These are phyloP conservation scores for Brachyptera putata DNA, from an alignment of 2,888 invertebrate genomes.

Conservation along the genomic window DNA sequence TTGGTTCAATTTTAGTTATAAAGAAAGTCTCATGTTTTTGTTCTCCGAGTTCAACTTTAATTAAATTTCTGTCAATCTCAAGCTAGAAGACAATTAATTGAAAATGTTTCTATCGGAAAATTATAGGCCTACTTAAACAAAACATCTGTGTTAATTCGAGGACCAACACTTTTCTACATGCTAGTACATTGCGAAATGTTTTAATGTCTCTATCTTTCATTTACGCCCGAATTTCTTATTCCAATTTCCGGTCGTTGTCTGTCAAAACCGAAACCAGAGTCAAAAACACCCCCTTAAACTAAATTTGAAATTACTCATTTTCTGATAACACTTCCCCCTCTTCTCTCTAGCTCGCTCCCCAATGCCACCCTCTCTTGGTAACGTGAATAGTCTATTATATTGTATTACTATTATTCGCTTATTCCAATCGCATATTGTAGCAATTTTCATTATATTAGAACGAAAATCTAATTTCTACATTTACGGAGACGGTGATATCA, in stretches of 20 bases:
- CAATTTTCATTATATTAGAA: slow-evolving; percentile 29
- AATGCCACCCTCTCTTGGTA: slow-evolving; percentile 17
- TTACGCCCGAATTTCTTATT: slow-evolving; percentile 36
- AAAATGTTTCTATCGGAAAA: too few species aligned
- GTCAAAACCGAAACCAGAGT: slow-evolving; percentile 30
- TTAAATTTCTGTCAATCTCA: too few species aligned
- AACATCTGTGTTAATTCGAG: too few species aligned
- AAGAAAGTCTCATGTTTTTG: too few species aligned
- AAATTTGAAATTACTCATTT: slow-evolving; percentile 35
- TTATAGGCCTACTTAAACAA: background rate
- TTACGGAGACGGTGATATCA: slow-evolving; percentile 1
- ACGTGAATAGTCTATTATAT: slow-evolving; percentile 32
- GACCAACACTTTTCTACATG: too few species aligned
- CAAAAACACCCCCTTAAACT: slow-evolving; percentile 19
- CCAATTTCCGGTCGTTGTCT: slow-evolving; percentile 36
- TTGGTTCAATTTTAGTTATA: too few species aligned
- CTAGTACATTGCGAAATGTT: background rate
- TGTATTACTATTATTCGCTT: slow-evolving; percentile 32
- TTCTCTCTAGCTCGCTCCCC: background rate
- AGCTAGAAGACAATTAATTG: too few species aligned
- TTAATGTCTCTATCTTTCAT: slow-evolving; percentile 33
- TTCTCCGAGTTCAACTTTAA: too few species aligned
- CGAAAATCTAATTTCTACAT: slow-evolving; percentile 31
- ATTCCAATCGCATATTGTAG: slow-evolving; percentile 29
- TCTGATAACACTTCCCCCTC: slow-evolving; percentile 31